Conservation (phyloP, 2,797 vertebrate genomes). For the Mus caroli region DNA sequence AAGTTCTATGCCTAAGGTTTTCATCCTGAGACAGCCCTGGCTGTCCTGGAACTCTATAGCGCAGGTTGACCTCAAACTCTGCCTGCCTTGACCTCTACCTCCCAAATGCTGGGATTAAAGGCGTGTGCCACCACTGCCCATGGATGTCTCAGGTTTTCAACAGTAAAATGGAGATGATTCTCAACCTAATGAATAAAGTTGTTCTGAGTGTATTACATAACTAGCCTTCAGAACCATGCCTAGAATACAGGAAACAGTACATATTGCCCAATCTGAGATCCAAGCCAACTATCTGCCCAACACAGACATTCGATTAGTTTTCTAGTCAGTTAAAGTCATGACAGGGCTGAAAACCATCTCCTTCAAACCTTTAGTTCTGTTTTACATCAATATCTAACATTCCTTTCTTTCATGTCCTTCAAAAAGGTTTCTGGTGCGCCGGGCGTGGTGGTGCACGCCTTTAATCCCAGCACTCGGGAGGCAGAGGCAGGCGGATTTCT, state of each 20-base stretch:
- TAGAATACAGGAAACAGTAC: slow-evolving; percentile 55
- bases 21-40: not conserved
- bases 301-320: slow-evolving; percentile 39
- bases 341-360: slow-evolving; percentile 49
- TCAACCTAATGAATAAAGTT: slow-evolving; percentile 6
- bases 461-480: no score
- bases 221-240: slow-evolving; percentile 43
- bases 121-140: not conserved
- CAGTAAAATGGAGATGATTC: slow-evolving; percentile 50
- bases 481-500: no score
- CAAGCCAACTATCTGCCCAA: not conserved
- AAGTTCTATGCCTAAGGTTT: slow-evolving; percentile 61
- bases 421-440: slow-evolving; percentile 12
- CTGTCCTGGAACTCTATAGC: not conserved
- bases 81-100: not conserved
- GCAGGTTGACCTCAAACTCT: not conserved
- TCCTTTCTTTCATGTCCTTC: slow-evolving; percentile 33
- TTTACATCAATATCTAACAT: slow-evolving; percentile 50
- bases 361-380: slow-evolving; percentile 46
- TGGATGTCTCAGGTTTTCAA: slow-evolving; percentile 38
- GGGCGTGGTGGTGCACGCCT: no score
- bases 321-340: slow-evolving; percentile 35
- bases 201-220: slow-evolving; percentile 35
- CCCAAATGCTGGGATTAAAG: not conserved
- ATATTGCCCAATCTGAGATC: slow-evolving; percentile 22